Conservation (phyloP, 2,888 invertebrate species). For the Volucella bombylans region DNA sequence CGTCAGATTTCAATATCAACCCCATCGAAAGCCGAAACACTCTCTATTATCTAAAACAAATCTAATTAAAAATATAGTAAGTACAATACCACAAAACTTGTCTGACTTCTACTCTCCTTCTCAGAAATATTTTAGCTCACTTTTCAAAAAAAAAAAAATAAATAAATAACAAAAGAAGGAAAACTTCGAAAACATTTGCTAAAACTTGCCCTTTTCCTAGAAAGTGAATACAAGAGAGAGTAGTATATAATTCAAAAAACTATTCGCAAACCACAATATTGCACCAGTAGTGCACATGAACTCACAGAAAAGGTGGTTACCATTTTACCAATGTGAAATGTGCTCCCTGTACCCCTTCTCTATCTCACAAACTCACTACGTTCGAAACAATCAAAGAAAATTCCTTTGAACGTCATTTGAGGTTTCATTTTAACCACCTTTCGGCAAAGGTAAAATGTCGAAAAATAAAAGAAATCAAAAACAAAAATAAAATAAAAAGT, state of each 20-base stretch:
- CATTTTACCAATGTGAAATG: conserved; percentile 49
- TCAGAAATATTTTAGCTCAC: conserved; percentile 41
- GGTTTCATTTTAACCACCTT: conserved; percentile 59
- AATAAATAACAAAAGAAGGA: neutral
- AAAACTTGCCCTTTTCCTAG: conserved; percentile 32
- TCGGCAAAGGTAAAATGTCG: conserved; percentile 13
- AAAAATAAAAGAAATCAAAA: neutral
- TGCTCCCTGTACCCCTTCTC: conserved; percentile 5
- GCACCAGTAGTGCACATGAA: conserved; percentile 65
- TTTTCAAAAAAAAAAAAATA: conserved; percentile 51
- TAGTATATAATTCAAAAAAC: conserved; percentile 57
- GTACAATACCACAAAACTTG: neutral
- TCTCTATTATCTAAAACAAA: neutral
- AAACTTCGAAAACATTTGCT: conserved; percentile 23
- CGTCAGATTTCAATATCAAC: too few relatives aligned
- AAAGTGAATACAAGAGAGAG: conserved; percentile 6
- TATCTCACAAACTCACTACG: neutral
- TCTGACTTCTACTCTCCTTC: neutral
- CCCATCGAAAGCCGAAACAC: too few relatives aligned
- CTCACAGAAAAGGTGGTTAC: conserved; percentile 53
- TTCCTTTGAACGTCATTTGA: conserved; percentile 70
- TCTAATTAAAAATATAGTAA: conserved; percentile 27
- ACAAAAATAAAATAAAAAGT: neutral
- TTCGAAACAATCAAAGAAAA: conserved; percentile 69
- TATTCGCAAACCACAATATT: conserved; percentile 65